A percentile compares a stretch with the other conserved stretches of the same genome.
Evolutionary conservation across 2,888 invertebrate genomes (phyloP).

Genomic region (Nasonia oneida): DNA sequence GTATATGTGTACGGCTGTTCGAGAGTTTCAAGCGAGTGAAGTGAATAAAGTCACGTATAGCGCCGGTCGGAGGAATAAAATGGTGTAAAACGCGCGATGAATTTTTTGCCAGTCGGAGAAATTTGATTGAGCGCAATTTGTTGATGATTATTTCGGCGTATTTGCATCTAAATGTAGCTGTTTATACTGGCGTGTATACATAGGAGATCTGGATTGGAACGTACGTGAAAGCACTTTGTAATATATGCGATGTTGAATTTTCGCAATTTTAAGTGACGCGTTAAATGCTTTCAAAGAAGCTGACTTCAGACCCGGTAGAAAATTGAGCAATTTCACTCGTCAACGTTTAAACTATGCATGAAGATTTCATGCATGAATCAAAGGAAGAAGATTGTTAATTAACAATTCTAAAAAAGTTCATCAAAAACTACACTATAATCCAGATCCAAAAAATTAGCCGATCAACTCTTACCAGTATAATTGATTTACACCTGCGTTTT

Average conservation of each 20-base stretch:
- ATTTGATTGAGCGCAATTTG: constrained; percentile 19
- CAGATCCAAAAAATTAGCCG: neutral
- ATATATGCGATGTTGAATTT: neutral
- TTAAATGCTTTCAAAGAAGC: neutral
- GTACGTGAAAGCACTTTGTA: neutral
- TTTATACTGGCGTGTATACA: neutral
- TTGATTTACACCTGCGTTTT: constrained; percentile 1
- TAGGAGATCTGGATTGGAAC: neutral
- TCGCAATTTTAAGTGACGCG: neutral
- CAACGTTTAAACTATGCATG: neutral
- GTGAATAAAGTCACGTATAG: constrained; percentile 17
- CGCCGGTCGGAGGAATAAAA: neutral
- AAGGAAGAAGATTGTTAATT: too few species aligned
- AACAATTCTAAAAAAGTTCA: too few species aligned
- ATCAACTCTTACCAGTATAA: neutral
- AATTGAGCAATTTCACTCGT: neutral
- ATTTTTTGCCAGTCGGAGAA: neutral
- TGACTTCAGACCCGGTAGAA: neutral
- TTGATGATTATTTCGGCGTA: neutral
- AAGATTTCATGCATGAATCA: too few species aligned
- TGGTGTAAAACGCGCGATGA: neutral
- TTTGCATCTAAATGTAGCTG: neutral
- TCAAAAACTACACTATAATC: neutral
- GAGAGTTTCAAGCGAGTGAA: neutral
- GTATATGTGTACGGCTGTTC: neutral